These are phyloP conservation scores for Athrips mouffetella DNA, from an alignment of 2,888 invertebrate genomes.

Conservation along the genomic window DNA sequence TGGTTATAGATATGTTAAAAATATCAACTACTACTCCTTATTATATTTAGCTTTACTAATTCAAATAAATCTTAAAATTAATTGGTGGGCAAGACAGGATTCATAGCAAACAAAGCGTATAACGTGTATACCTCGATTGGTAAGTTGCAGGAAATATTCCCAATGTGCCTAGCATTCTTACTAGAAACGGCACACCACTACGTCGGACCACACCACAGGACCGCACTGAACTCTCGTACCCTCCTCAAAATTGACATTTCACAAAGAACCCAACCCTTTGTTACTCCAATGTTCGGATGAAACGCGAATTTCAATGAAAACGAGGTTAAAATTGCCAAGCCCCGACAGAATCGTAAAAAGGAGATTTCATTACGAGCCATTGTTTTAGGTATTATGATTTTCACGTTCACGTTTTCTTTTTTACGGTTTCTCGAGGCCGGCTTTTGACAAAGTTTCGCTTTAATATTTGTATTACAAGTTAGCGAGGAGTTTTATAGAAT, in stretches of 20 bases:
- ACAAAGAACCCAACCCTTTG: slow-evolving; percentile 65
- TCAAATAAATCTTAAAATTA: too few species aligned
- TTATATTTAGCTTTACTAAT: too few species aligned
- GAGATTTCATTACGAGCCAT: slow-evolving; percentile 66
- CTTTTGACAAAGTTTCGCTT: slow-evolving; percentile 40
- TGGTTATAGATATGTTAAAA: too few species aligned
- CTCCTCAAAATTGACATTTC: slow-evolving; percentile 69
- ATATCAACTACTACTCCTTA: too few species aligned
- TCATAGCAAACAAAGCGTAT: too few species aligned
- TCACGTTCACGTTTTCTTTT: slow-evolving; percentile 60
- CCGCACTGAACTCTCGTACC: slow-evolving; percentile 40
- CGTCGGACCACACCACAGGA: background rate
- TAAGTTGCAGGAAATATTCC: too few species aligned
- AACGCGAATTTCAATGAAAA: slow-evolving; percentile 71
- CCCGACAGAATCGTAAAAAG: slow-evolving; percentile 55
- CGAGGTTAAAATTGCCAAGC: slow-evolving; percentile 66
- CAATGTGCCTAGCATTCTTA: too few species aligned
- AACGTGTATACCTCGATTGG: too few species aligned
- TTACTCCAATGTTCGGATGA: slow-evolving; percentile 63
- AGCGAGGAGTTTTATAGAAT: slow-evolving; percentile 48
- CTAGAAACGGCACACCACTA: too few species aligned
- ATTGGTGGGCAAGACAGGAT: too few species aligned
- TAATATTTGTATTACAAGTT: slow-evolving; percentile 52
- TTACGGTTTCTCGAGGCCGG: slow-evolving; percentile 51
- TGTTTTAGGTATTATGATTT: slow-evolving; percentile 67